phyloP scores from a whole-genome alignment of 2,113 vertebrate genomes.

The Amphilophus citrinellus region DNA sequence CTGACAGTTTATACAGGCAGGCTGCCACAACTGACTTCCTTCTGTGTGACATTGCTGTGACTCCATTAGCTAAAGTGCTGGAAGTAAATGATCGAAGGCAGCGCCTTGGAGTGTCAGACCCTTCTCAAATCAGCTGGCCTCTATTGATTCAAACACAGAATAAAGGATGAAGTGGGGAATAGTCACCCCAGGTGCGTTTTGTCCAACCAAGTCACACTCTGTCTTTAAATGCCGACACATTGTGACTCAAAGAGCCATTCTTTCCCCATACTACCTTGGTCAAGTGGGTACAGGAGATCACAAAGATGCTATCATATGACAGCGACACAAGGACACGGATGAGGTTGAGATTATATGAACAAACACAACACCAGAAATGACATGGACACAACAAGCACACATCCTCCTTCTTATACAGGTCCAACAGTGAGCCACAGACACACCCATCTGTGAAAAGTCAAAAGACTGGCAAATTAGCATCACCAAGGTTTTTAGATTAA shows the following conservation, averaged over 20 bases:
- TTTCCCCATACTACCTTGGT: constrained; percentile 19
- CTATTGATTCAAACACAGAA: constrained; percentile 75
- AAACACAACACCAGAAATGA: background rate
- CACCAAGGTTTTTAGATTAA: background rate
- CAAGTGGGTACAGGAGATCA: constrained; percentile 11
- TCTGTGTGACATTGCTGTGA: constrained; percentile 77
- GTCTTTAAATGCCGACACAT: constrained; percentile 65
- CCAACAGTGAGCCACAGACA: background rate
- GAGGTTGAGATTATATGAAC: background rate
- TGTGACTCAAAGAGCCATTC: constrained; percentile 39
- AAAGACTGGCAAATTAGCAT: background rate
- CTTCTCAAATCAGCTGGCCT: constrained; percentile 57
- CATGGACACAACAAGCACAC: background rate
- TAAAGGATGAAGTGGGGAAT: constrained; percentile 68
- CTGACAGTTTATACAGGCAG: constrained; percentile 66
- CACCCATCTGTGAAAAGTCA: background rate
- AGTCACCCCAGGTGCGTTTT: constrained; percentile 67
- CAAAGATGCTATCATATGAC: background rate
- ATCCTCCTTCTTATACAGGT: background rate
- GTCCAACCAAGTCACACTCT: constrained; percentile 62
- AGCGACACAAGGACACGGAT: constrained; percentile 5
- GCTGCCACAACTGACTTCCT: constrained; percentile 63
- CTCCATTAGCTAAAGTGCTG: constrained; percentile 77
- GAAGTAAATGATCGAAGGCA: constrained; percentile 74
- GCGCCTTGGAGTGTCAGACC: constrained; percentile 68